Conservation (phyloP, 2,888 invertebrate genomes). For the Plebejus anna region DNA sequence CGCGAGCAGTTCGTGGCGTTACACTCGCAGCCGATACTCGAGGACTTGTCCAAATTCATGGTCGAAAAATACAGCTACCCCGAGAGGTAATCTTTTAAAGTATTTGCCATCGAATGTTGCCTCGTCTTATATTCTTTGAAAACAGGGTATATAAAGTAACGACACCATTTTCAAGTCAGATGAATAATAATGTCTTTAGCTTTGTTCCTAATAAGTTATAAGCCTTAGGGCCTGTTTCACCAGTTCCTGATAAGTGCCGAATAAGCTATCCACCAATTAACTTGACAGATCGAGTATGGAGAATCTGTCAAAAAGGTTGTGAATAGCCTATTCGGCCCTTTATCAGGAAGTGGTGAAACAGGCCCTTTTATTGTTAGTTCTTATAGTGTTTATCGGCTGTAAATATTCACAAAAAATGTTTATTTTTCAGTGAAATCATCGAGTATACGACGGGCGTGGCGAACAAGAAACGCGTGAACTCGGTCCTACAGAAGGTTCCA, state of each 20-base stretch:
- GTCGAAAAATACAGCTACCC: constrained; percentile 83
- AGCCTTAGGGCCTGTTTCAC: no score
- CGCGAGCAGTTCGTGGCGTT: constrained; percentile 98
- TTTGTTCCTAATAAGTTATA: no score
- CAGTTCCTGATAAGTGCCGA: no score
- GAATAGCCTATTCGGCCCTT: no score
- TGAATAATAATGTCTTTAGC: no score
- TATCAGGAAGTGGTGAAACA: no score
- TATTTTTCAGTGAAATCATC: constrained; percentile 58
- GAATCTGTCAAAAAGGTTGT: no score
- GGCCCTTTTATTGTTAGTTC: background rate
- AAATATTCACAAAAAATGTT: background rate
- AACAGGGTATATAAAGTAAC: no score
- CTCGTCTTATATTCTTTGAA: no score
- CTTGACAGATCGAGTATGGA: no score
- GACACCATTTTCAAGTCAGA: no score
- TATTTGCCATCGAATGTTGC: background rate
- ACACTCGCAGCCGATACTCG: constrained; percentile 94
- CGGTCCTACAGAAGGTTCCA: constrained; percentile 82
- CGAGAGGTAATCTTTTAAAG: constrained; percentile 67
- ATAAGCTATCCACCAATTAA: no score
- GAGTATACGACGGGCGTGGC: constrained; percentile 75
- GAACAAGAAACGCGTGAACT: constrained; percentile 82
- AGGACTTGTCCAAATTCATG: constrained; percentile 89
- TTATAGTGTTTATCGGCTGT: background rate